Evolutionary conservation across 1,140 invertebrate genomes (phyloP), one percentile per base, ranked within the genome.

Genomic region (Teleopsis dalmanni): DNA sequence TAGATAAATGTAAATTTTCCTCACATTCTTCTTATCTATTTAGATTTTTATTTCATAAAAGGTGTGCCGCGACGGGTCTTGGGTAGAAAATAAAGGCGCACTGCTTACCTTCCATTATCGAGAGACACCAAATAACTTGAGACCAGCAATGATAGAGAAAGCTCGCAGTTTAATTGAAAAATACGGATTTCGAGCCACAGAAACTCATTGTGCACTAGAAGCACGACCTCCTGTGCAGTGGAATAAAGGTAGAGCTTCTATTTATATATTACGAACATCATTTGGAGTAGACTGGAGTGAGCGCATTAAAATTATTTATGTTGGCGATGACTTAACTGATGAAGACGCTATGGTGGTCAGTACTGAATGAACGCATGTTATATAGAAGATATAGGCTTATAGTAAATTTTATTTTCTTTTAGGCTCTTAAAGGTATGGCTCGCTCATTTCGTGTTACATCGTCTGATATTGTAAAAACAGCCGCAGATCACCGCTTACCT

Each of bases 201-300:
- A 80, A 23, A 87, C 87, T 9, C 87, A 90, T 62, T 89, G 85
- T 60, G 88, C 88, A 0, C 76, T 92, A 11, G 90, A 94, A 70
- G 89, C 88, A 0, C 85, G 87, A 56, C 89, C 89, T 27, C 88
- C 88, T 0, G 88, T 93, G 0, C 80, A 88, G 59, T 93, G 90
- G 90, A 88, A 93, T 64, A 93, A 94, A 71, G 90, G 73, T 52
- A 80, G 88, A 33, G 91, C 89, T 36, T 89, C 87, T 1, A 89
- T 93, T 57, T 91, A 93, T 62, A 93, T 93, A 56, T 64, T 93
- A 27, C 79, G 90, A 46, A 92, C 88, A 2, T 85, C 88, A 0
- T 92, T 92, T 65, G 91, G 89, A 11, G 77, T 92, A 0, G 89
- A 93, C 65, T 94, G 91, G 90, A 87, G 84, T 59, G 89, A 93